These are phyloP conservation scores for Scaptomyza flava DNA, from an alignment of 2,888 invertebrate genomes.

Conservation along the genomic window DNA sequence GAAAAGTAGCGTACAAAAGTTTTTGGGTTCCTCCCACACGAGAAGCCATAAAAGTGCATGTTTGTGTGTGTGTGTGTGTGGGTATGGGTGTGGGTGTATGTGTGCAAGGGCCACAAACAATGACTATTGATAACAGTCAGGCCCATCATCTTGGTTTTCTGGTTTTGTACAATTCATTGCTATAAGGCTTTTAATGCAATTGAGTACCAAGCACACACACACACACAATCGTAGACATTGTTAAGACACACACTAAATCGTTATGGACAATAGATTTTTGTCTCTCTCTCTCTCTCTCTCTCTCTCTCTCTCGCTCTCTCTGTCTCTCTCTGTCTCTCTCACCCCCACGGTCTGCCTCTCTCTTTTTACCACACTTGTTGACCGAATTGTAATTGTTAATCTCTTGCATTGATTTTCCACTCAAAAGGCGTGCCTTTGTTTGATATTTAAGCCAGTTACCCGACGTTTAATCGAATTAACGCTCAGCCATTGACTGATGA, in stretches of 20 bases:
- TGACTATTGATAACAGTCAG: conserved; percentile 64
- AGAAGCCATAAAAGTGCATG: conserved; percentile 1
- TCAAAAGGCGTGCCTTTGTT: conserved; percentile 19
- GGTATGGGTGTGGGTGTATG: neutral
- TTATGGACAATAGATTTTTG: conserved; percentile 51
- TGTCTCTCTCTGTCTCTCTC: neutral
- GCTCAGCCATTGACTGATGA: conserved; percentile 42
- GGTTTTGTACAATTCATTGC: conserved; percentile 24
- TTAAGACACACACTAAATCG: conserved; percentile 52
- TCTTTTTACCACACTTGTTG: conserved; percentile 34
- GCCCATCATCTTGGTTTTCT: conserved; percentile 42
- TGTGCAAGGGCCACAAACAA: conserved; percentile 57
- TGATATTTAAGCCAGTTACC: conserved; percentile 40
- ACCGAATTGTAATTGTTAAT: conserved; percentile 73
- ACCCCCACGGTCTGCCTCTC: too few relatives aligned
- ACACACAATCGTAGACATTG: conserved; percentile 16
- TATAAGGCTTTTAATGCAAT: conserved; percentile 28
- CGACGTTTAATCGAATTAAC: conserved; percentile 53
- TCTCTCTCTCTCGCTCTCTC: conserved; percentile 14
- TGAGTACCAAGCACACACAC: conserved; percentile 51
- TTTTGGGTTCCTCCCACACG: conserved; percentile 13
- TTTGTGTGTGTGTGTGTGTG: conserved; percentile 11
- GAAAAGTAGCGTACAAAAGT: conserved; percentile 52
- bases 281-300: neutral
- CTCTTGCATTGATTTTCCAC: conserved; percentile 68